Evolutionary conservation across 92 coral and sea anemone genomes (phyloP).

Genomic region (Micromussa lordhowensis): DNA sequence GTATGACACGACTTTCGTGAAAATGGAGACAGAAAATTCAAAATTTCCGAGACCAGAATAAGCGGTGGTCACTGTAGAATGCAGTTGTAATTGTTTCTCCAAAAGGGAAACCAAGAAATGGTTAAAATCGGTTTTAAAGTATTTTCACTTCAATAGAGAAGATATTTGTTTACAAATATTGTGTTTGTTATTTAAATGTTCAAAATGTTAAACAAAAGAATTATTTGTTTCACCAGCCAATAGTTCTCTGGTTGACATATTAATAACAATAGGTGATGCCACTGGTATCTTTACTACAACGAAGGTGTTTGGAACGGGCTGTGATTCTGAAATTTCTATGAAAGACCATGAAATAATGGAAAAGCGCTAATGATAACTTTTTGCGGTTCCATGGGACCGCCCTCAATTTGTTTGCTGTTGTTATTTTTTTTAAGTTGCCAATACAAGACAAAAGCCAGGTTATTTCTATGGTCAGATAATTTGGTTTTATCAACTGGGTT

Average conservation of each 20-base stretch:
- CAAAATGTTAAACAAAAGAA: too few species aligned
- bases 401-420: neutral
- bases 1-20: neutral
- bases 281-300: too few species aligned
- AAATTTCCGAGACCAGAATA: neutral
- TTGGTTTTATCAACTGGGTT: too few species aligned
- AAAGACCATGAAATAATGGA: neutral
- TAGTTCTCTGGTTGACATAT: too few species aligned
- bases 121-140: too few species aligned
- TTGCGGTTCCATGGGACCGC: neutral
- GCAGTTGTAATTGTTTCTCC: neutral
- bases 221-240: too few species aligned
- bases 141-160: neutral
- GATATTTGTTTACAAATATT: too few species aligned
- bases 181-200: too few species aligned
- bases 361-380: neutral
- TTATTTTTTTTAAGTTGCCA: neutral
- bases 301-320: neutral
- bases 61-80: neutral
- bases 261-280: too few species aligned
- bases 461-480: neutral
- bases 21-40: neutral
- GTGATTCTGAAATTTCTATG: neutral
- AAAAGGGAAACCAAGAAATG: neutral
- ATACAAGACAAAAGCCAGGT: neutral